phyloP scores from a whole-genome alignment of 2,797 vertebrate genomes.

The Poeciliopsis infans region DNA sequence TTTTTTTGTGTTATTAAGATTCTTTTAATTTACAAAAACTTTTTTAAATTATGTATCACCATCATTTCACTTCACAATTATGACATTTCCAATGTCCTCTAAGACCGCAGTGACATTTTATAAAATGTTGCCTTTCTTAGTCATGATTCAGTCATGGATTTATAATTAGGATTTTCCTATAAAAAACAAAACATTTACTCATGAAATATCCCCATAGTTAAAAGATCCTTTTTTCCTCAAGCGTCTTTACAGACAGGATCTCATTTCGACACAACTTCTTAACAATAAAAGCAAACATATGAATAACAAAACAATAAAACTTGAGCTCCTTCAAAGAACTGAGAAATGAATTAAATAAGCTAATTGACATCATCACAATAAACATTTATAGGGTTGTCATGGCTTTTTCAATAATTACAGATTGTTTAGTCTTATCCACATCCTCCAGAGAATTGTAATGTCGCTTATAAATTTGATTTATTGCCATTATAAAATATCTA shows the following conservation, averaged over 20 bases:
- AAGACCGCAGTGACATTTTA: background rate
- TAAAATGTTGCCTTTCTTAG: background rate
- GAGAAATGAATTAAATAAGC: background rate
- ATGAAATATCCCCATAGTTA: background rate
- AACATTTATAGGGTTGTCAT: background rate
- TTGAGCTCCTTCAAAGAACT: background rate
- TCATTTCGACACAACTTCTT: background rate
- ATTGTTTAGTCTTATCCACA: background rate
- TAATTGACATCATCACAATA: background rate
- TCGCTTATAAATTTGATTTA: background rate
- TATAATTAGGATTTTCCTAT: background rate
- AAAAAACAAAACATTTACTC: background rate
- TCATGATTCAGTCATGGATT: background rate
- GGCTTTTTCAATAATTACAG: background rate
- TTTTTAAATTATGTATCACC: background rate
- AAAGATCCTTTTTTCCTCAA: background rate
- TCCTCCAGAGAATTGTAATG: background rate
- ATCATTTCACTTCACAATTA: background rate
- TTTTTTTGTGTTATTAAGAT: background rate
- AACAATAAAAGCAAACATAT: background rate
- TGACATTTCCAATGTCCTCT: background rate
- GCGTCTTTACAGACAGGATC: background rate
- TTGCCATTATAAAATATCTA: background rate
- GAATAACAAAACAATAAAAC: background rate
- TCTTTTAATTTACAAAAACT: background rate